Evolutionary conservation across 1,140 invertebrate genomes (phyloP).

Genomic region (Heterodera carotae): DNA sequence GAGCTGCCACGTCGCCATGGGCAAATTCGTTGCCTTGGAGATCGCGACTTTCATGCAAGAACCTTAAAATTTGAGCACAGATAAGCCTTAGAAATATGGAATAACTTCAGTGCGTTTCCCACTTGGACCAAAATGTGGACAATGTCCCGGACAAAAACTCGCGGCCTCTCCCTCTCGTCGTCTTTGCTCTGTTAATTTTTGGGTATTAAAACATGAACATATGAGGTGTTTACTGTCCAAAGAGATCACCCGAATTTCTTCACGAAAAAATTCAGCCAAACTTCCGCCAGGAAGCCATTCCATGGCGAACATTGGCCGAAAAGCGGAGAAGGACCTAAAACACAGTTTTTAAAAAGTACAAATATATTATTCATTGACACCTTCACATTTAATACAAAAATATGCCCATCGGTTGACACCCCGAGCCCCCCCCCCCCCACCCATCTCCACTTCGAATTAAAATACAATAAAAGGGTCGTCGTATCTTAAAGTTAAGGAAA

Average conservation of each 20-base stretch:
- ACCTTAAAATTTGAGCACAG: slow-evolving; percentile 11
- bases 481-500: too few relatives aligned
- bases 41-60: slow-evolving; percentile 46
- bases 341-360: too few relatives aligned
- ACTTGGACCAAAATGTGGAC: slow-evolving; percentile 54
- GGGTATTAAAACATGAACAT: not conserved
- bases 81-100: slow-evolving; percentile 26
- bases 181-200: slow-evolving; percentile 50
- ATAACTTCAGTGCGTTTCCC: slow-evolving; percentile 55
- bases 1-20: slow-evolving; percentile 58
- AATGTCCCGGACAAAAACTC: slow-evolving; percentile 54
- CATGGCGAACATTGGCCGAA: slow-evolving; percentile 63
- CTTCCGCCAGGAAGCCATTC: slow-evolving; percentile 59
- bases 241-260: slow-evolving; percentile 55
- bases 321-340: slow-evolving; percentile 52
- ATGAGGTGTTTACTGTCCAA: not conserved
- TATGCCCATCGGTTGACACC: too few relatives aligned
- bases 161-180: slow-evolving; percentile 37
- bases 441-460: too few relatives aligned
- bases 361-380: too few relatives aligned
- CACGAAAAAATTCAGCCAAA: slow-evolving; percentile 57
- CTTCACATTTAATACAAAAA: too few relatives aligned
- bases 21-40: slow-evolving; percentile 60
- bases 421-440: too few relatives aligned
- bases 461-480: too few relatives aligned